These are phyloP conservation scores for Rhinopomastus cyanomelas DNA, from an alignment of 2,113 vertebrate genomes.

Conservation along the genomic window DNA sequence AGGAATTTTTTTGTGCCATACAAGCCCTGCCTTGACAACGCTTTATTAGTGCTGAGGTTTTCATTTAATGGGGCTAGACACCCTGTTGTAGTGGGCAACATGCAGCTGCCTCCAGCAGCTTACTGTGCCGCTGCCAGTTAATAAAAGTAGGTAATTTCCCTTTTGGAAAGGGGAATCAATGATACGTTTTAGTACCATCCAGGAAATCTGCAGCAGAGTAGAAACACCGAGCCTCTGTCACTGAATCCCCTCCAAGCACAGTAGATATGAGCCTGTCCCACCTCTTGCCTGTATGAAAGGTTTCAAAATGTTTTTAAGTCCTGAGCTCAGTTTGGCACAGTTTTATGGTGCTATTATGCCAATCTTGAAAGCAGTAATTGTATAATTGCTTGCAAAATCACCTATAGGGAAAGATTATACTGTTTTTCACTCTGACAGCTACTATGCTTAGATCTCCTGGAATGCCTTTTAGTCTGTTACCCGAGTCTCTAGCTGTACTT, in stretches of 20 bases:
- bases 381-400: constrained; percentile 28
- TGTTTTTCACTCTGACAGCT: background rate
- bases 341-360: background rate
- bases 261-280: background rate
- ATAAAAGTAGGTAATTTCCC: background rate
- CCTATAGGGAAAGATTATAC: background rate
- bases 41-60: background rate
- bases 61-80: background rate
- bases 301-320: background rate
- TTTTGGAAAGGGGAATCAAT: constrained; percentile 20
- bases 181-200: background rate
- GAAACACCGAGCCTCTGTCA: background rate
- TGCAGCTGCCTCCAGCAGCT: constrained; percentile 6
- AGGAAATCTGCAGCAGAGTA: background rate
- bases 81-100: background rate
- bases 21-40: background rate
- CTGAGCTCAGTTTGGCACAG: background rate
- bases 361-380: constrained; percentile 22
- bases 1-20: background rate
- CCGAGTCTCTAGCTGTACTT: rapidly evolving
- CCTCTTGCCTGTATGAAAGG: background rate
- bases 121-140: background rate
- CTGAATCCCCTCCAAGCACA: background rate
- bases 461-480: background rate
- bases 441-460: background rate